Conservation (phyloP, 2,888 invertebrate species). For the Sphaerophoria rueppellii region DNA sequence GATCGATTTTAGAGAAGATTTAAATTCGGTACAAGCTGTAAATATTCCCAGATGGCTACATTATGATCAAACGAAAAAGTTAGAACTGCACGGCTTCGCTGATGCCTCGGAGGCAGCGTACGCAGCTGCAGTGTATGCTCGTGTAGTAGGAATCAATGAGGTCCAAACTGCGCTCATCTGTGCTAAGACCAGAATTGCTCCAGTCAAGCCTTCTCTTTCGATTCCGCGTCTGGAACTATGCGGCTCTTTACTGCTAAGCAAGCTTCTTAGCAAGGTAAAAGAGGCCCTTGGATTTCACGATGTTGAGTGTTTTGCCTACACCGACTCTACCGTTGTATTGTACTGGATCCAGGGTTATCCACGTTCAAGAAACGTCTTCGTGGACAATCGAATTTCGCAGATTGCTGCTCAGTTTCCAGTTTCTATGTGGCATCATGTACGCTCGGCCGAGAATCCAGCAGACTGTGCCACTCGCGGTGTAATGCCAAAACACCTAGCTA, state of each 20-base stretch:
- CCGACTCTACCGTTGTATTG: conserved; percentile 30
- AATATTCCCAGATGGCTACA: conserved; percentile 19
- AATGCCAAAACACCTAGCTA: not conserved
- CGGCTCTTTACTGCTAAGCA: conserved; percentile 37
- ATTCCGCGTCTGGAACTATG: conserved; percentile 53
- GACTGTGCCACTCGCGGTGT: conserved; percentile 31
- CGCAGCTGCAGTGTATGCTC: conserved; percentile 34
- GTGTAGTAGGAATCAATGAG: conserved; percentile 7
- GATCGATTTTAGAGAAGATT: conserved; percentile 19
- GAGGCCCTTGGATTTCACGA: conserved; percentile 16
- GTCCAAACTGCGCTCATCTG: conserved; percentile 42
- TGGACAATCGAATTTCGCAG: conserved; percentile 28
- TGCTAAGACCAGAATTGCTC: conserved; percentile 32
- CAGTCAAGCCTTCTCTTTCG: conserved; percentile 33
- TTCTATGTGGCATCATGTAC: conserved; percentile 28
- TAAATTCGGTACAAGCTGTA: not conserved
- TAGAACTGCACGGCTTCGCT: conserved; percentile 43
- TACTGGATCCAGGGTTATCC: conserved; percentile 34
- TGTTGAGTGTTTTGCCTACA: conserved; percentile 20
- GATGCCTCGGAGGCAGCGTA: conserved; percentile 43
- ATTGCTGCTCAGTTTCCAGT: conserved; percentile 14
- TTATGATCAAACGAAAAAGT: not conserved
- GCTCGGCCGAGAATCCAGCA: conserved; percentile 27
- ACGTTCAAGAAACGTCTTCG: conserved; percentile 21
- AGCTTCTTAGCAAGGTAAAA: conserved; percentile 41